Evolutionary conservation across 2,888 invertebrate genomes (phyloP), one percentile per base, ranked within the genome.

Genomic region (Drosophila algonquin): DNA sequence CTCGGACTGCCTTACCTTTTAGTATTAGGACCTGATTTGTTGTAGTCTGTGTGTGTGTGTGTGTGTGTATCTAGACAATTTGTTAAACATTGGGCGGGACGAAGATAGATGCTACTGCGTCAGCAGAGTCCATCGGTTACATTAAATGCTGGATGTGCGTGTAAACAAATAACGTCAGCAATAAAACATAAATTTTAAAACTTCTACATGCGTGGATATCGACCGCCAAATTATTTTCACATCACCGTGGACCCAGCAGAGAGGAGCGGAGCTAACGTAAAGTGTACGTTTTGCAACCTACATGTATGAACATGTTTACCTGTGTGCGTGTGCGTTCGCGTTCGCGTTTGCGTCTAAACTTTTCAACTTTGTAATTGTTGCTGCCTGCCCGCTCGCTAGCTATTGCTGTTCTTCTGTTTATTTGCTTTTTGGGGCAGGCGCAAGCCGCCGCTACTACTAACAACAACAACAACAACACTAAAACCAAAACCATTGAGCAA

Each of bases 121-220:
- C 75, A 81, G 70, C 76, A 73, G 45, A 52, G 44, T 72, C 60
- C 56, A 70, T 71, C 40, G 73, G 82, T 87, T 87, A 85, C 88
- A 84, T 80, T 84, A 79, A 80, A 73, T 77, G 77, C 81, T 70
- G 73, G 70, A 83, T 84, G 88, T 82, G 88, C 76, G 86, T 84
- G 84, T 87, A 86, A 83, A 87, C 86, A 84, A 82, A 82, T 77
- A 87, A 81, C 81, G 80, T 81, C 81, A 84, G 82, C 82, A 85
- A 82, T 87, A 82, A 85, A 87, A 84, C 88, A 87, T 84, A 87
- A 80, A 84, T 80, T 79, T 82, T 63, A 58, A 71, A 84, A 80
- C 63, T 79, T 78, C 67, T 77, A 70, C 76, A 82, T 84, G 88
- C 86, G 88, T 84, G 86, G 65, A 79, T 76, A 86, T 87, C 83